phyloP scores from a whole-genome alignment of 1,140 invertebrate genomes.

The Steinernema feltiae region DNA sequence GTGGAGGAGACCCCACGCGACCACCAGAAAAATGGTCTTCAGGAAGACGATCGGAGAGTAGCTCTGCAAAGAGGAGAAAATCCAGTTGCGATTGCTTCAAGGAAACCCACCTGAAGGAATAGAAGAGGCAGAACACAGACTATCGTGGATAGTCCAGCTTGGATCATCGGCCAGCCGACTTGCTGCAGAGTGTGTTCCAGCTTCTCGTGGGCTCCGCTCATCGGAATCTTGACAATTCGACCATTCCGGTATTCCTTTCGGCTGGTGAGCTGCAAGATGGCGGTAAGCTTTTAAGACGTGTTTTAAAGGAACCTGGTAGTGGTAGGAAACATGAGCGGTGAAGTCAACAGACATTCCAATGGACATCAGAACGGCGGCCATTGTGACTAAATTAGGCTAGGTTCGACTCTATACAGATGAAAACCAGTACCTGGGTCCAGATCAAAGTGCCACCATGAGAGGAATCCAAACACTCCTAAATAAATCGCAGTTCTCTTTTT shows the following conservation, averaged over 20 bases:
- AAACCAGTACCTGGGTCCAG: conserved; percentile 57
- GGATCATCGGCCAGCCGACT: conserved; percentile 82
- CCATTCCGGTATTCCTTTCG: conserved; percentile 58
- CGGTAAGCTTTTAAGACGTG: no score
- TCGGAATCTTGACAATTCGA: conserved; percentile 41
- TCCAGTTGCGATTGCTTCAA: no score
- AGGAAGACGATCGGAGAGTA: conserved; percentile 68
- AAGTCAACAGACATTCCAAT: conserved; percentile 62
- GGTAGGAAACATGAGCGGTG: conserved; percentile 60
- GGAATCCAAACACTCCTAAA: conserved; percentile 59
- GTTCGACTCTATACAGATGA: no score
- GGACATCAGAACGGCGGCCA: conserved; percentile 61
- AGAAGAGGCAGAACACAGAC: conserved; percentile 78
- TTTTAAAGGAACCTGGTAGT: no score
- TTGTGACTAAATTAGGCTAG: conserved; percentile 37
- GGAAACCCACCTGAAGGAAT: conserved; percentile 69
- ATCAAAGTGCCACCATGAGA: conserved; percentile 58
- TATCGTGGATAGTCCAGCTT: conserved; percentile 78
- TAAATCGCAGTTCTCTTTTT: neutral
- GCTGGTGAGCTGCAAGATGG: conserved; percentile 63
- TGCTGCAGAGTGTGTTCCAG: conserved; percentile 64
- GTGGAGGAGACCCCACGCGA: conserved; percentile 58
- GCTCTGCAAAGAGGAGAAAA: conserved; percentile 31
- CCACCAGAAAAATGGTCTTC: conserved; percentile 59
- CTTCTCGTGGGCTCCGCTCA: conserved; percentile 44